Evolutionary conservation across 2,888 invertebrate genomes (phyloP), one percentile per base, ranked within the genome.

Genomic region (Unio pictorum): DNA sequence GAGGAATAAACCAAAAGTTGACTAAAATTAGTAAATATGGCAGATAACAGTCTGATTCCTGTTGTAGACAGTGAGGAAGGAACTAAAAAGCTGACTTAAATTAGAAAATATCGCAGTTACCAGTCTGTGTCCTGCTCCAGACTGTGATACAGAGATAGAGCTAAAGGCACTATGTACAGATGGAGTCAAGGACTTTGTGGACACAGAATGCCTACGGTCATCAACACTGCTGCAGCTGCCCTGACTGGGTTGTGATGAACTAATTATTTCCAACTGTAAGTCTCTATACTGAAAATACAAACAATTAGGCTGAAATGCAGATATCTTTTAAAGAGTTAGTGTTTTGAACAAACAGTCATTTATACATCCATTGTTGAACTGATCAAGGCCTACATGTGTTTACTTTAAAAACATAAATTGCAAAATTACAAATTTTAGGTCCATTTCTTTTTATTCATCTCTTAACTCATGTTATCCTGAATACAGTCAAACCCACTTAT

Each of bases 161-260:
- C 81, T 84, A 72, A 86, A 85, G 64, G 86, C 85, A 74, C 84
- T 85, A 71, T 83, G 84, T 11, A 80, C 59, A 20, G 86, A 84
- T n/a, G 82, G 84, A 3, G 84, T 82, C 30, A 86, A 61, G 20
- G 81, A 81, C 55, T 72, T 80, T 23, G 84, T 82, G 18, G 74
- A 34, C 15, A 81, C 76, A 28, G 77, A 67, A 7, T 72, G 74
- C 58, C 76, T 76, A 23, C 65, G 69, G 18, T 61, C 63, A 55
- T 71, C 65, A 15, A 11, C 15, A 26, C 66, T 58, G 20, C 23
- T n/a, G 54, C 59, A 67, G 54, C 61, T 63, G 20, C n/a, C 60
- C 20, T 56, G 34, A 26, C 61, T 26, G 5, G 64, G 56, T 30
- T 56, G n/a, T 28, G 59, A 30, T 57, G 66, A 69, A 60, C 66